phyloP scores from a whole-genome alignment of 1,140 invertebrate species.

The Halyomorpha halys region DNA sequence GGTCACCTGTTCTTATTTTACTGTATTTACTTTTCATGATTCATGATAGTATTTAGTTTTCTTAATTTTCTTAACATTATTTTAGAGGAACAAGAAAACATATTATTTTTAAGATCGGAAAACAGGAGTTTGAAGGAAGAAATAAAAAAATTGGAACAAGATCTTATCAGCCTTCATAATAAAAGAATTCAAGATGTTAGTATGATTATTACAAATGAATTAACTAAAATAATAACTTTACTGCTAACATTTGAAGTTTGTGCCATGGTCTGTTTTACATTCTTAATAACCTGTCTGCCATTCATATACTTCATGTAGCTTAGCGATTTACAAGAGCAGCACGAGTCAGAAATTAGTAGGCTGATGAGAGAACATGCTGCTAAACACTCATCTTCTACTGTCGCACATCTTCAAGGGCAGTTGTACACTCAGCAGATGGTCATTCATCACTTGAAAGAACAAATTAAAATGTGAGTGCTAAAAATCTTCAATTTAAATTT shows the following conservation, averaged over 20 bases:
- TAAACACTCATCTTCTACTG: slow-evolving; percentile 38
- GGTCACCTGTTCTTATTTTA: no score
- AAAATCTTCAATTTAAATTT: not conserved
- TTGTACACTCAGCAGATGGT: slow-evolving; percentile 44
- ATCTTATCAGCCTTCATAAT: slow-evolving; percentile 57
- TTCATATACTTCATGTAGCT: slow-evolving; percentile 39
- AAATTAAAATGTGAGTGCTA: slow-evolving; percentile 37
- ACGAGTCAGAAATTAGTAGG: slow-evolving; percentile 57
- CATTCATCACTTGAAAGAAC: slow-evolving; percentile 44
- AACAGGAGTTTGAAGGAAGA: slow-evolving; percentile 47
- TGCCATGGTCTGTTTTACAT: slow-evolving; percentile 15
- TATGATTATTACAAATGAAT: slow-evolving; percentile 28
- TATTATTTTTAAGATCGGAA: slow-evolving; percentile 43
- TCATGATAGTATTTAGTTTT: slow-evolving; percentile 33
- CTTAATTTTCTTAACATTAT: slow-evolving; percentile 40
- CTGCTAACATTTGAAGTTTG: slow-evolving; percentile 10
- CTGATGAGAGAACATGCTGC: slow-evolving; percentile 39
- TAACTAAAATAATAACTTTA: slow-evolving; percentile 10
- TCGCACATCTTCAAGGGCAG: slow-evolving; percentile 40
- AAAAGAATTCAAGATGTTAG: slow-evolving; percentile 64
- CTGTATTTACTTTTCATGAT: slow-evolving; percentile 33
- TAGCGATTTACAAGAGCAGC: slow-evolving; percentile 61
- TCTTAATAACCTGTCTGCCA: slow-evolving; percentile 12
- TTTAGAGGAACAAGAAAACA: slow-evolving; percentile 37
- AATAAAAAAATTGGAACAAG: slow-evolving; percentile 46